Percentiles rank a stretch among this genome's conserved stretches.
Conservation (phyloP, 1,140 invertebrate genomes). For the Listronotus bonariensis region DNA sequence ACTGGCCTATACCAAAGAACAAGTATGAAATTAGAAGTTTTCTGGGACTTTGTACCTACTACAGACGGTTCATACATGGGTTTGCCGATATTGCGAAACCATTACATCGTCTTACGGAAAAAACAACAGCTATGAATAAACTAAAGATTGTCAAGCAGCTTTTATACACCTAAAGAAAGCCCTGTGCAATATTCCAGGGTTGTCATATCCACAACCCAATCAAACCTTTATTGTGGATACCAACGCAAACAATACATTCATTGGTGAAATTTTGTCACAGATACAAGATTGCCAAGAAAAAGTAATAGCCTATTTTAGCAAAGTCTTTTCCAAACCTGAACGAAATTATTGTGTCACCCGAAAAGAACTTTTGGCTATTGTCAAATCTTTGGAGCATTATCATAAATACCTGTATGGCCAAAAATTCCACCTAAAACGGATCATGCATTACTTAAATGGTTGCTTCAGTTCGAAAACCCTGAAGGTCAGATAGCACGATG, state of each 20-base stretch:
- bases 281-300: conserved; percentile 35
- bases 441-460: conserved; percentile 46
- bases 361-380: conserved; percentile 42
- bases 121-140: conserved; percentile 16
- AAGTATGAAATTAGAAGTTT: conserved; percentile 41
- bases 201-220: conserved; percentile 5
- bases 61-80: conserved; percentile 39
- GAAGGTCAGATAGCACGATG: no score
- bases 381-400: conserved; percentile 42
- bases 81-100: conserved; percentile 44
- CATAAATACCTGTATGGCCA: conserved; percentile 35
- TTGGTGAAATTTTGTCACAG: conserved; percentile 41
- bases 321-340: conserved; percentile 51
- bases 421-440: conserved; percentile 9
- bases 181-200: conserved; percentile 1
- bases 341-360: conserved; percentile 44
- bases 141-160: conserved; percentile 9
- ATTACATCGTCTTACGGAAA: conserved; percentile 30
- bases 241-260: conserved; percentile 35
- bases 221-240: conserved; percentile 41
- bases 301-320: conserved; percentile 47
- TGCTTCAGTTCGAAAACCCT: no score
- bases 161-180: conserved; percentile 12
- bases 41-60: conserved; percentile 46
- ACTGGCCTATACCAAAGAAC: conserved; percentile 10